Percentiles rank a stretch among this genome's conserved stretches.
Evolutionary conservation across 2,888 invertebrate genomes (phyloP).

Genomic region (Hydraecia micacea): DNA sequence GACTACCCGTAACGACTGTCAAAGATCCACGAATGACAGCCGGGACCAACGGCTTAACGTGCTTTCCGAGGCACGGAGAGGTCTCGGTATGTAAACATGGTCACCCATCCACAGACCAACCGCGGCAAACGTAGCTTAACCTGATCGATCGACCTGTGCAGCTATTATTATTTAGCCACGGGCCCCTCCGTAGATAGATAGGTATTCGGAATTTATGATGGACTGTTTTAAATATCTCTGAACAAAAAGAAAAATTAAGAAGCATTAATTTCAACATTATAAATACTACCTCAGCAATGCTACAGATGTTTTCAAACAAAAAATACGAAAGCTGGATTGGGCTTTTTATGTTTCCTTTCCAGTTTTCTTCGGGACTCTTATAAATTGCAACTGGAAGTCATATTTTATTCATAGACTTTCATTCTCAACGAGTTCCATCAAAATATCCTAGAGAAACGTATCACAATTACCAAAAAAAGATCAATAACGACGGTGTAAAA

Average conservation of each 20-base stretch:
- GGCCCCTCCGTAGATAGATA: too few relatives aligned
- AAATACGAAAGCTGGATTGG: conserved; percentile 24
- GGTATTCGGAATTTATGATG: not conserved
- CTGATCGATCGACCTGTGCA: too few relatives aligned
- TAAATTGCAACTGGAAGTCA: conserved; percentile 27
- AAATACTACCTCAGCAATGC: not conserved
- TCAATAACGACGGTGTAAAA: conserved; percentile 39
- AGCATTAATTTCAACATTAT: conserved; percentile 6
- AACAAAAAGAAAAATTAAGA: not conserved
- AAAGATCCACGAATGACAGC: too few relatives aligned
- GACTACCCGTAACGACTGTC: too few relatives aligned
- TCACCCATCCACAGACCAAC: too few relatives aligned
- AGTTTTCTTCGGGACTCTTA: conserved; percentile 4
- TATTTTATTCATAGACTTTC: conserved; percentile 20
- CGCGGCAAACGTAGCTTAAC: too few relatives aligned
- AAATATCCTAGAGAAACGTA: not conserved
- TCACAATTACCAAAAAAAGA: not conserved
- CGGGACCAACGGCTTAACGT: too few relatives aligned
- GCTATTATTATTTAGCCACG: too few relatives aligned
- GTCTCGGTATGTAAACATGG: too few relatives aligned
- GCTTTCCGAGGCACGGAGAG: too few relatives aligned
- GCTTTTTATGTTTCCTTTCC: conserved; percentile 33
- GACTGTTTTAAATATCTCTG: not conserved
- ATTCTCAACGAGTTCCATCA: not conserved
- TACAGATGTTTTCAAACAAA: conserved; percentile 15